Base-by-base conservation (phyloP, 2,113 vertebrate genomes). In the Passer domesticus region DNA sequence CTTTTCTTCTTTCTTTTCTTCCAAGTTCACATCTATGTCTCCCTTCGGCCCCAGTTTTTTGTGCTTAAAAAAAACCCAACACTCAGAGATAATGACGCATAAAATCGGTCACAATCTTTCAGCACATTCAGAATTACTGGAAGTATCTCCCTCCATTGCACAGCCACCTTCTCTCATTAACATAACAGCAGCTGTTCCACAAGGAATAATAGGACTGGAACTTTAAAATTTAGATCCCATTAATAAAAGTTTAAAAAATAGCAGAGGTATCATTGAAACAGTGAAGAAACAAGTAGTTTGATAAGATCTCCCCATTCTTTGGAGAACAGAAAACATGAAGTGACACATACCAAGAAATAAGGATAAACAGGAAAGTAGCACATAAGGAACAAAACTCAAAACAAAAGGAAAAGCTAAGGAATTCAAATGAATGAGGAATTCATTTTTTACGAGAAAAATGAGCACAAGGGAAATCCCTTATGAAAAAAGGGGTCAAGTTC, bases 1-100 rank as follows among this genome's bases (percentile, higher is more conserved):
- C 94, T 99, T 97, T 90, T 99, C 98, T 39, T 98, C 99, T 47
- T 95, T 98, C 91, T 95, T 97, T 43, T 99, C 99, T 63, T 99
- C 99, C 74, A 98, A 68, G 53, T 98, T 98, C 62, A 97, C 96
- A n/a, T 97, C 97, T 28, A 98, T 94, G 4, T 98, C 98, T 10
- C 98, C 98, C 44, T 97, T 97, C 41, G 97, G 97, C 12, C 97
- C 99, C 83, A 99, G 96, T 94, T 99, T 99, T 98, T 99, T 99
- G 95, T 99, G 99, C 99, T 99, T 97, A 67, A 92, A 89, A 37
- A 24, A 25, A 56, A 16, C 35, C 6, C 10, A 37, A 31, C 15
- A 47, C 21, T 58, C 28, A n/a, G 39, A 62, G 5, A 82, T 49
- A 76, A 59, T 59, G 30, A 62, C 37, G 79, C 13, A 72, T 50